These are phyloP conservation scores for Phortica okadai DNA, from an alignment of 2,888 invertebrate genomes.

Conservation along the genomic window DNA sequence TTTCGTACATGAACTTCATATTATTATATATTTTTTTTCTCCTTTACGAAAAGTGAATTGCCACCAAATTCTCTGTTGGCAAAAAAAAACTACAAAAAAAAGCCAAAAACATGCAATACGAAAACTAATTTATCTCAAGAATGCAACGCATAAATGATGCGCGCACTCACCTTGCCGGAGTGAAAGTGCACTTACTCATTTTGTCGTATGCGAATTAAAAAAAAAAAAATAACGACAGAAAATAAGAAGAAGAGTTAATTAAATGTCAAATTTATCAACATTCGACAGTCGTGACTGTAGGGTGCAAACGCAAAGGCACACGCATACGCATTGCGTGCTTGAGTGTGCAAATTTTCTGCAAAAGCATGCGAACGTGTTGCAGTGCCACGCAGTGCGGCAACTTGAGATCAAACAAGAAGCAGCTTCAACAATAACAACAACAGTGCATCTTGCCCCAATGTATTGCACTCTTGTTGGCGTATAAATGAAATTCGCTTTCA, in stretches of 20 bases:
- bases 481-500: slow-evolving; percentile 65
- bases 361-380: not conserved
- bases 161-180: slow-evolving; percentile 41
- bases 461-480: slow-evolving; percentile 38
- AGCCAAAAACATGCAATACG: not conserved
- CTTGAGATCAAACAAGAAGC: not conserved
- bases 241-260: slow-evolving; percentile 56
- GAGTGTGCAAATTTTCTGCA: slow-evolving; percentile 6
- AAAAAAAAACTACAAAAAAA: not conserved
- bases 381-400: not conserved
- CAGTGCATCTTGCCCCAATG: slow-evolving; percentile 17
- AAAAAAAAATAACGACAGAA: slow-evolving; percentile 25
- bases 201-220: slow-evolving; percentile 32
- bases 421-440: slow-evolving; percentile 16
- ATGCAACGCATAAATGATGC: slow-evolving; percentile 21
- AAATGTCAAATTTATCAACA: slow-evolving; percentile 67
- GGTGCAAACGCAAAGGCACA: slow-evolving; percentile 42
- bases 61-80: not conserved
- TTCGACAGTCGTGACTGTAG: slow-evolving; percentile 45
- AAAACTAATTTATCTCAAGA: not conserved
- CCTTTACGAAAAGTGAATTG: not conserved
- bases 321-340: slow-evolving; percentile 57
- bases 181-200: slow-evolving; percentile 67
- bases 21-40: slow-evolving; percentile 3
- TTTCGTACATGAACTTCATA: not conserved